Conservation (phyloP, 2,888 invertebrate genomes). For the Zelleria hepariella region DNA sequence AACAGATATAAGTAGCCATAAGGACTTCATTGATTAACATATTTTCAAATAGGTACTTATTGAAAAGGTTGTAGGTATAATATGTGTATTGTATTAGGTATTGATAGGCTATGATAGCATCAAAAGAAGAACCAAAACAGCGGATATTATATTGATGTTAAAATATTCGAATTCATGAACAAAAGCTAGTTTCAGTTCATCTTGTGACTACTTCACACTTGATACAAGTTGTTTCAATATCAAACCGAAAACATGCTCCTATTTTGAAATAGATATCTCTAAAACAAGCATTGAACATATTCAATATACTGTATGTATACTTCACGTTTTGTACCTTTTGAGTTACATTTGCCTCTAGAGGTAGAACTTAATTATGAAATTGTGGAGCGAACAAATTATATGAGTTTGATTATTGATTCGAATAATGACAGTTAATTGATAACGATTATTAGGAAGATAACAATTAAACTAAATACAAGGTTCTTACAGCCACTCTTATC, state of each 20-base stretch:
- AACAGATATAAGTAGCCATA: slow-evolving; percentile 46
- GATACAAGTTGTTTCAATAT: no score
- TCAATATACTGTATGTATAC: background rate
- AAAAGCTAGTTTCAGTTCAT: background rate
- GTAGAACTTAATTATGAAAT: background rate
- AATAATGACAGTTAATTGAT: slow-evolving; percentile 2
- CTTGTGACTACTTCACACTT: background rate
- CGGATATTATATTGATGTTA: background rate
- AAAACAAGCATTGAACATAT: no score
- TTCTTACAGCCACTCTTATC: slow-evolving; percentile 70
- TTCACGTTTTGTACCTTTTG: background rate
- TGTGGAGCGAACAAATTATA: background rate
- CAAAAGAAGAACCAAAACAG: background rate
- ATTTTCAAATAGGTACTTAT: background rate
- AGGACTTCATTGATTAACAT: slow-evolving; percentile 36
- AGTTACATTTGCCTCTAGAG: background rate
- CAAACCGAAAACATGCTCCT: no score
- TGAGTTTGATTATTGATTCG: slow-evolving; percentile 4
- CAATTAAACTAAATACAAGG: slow-evolving; percentile 43
- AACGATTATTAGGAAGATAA: slow-evolving; percentile 31
- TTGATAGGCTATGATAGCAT: background rate
- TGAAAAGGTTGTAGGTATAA: background rate
- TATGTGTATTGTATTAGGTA: background rate
- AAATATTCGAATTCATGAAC: background rate
- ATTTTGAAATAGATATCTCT: no score